Evolutionary conservation across 2,113 vertebrate species (phyloP).

Genomic region (Uria lomvia): DNA sequence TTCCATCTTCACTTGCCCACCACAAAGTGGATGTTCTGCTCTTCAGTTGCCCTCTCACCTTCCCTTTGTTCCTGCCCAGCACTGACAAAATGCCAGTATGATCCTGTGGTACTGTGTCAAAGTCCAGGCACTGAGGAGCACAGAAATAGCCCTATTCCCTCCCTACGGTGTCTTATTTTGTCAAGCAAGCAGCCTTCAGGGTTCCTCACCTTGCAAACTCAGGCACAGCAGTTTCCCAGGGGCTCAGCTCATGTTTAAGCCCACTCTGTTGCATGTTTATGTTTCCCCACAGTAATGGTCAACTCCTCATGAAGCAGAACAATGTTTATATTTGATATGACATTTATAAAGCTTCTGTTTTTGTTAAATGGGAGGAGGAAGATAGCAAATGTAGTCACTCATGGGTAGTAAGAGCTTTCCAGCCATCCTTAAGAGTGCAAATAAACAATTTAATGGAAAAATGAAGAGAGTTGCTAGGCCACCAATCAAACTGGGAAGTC

Average conservation of each 20-base stretch:
- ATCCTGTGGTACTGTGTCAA: not conserved
- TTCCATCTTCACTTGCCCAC: not conserved
- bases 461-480: not conserved
- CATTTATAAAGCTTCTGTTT: not conserved
- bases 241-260: not conserved
- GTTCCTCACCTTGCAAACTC: not conserved
- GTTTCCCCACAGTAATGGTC: not conserved
- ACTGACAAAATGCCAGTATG: not conserved
- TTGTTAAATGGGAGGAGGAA: not conserved
- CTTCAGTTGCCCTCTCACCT: not conserved
- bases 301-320: not conserved
- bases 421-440: not conserved
- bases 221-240: accelerated
- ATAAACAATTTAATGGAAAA: not conserved
- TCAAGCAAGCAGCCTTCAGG: not conserved
- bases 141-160: not conserved
- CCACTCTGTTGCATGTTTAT: not conserved
- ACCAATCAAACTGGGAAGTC: not conserved
- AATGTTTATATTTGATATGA: not conserved
- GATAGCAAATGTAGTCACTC: not conserved
- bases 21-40: not conserved
- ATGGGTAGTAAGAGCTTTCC: not conserved
- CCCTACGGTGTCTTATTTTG: not conserved
- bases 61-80: not conserved
- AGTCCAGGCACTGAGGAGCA: not conserved